These are phyloP conservation scores for Chelonus formosanus DNA, from an alignment of 2,888 invertebrate genomes.

Conservation along the genomic window DNA sequence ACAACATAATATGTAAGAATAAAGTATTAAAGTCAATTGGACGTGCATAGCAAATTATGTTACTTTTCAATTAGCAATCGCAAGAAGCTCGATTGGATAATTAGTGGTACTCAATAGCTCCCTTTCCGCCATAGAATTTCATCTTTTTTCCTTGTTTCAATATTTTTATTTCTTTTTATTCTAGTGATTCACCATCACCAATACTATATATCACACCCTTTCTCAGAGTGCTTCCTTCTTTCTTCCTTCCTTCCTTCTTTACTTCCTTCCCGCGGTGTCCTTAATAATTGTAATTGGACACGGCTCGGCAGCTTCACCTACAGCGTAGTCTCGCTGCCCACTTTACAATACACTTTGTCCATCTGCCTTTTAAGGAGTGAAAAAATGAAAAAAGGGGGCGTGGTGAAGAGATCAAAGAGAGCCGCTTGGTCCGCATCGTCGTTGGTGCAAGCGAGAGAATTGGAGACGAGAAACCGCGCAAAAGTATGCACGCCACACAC, in stretches of 20 bases:
- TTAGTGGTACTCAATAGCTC: constrained; percentile 15
- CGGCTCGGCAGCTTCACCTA: constrained; percentile 53
- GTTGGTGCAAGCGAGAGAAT: constrained; percentile 30
- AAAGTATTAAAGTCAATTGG: constrained; percentile 6
- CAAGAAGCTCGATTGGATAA: constrained; percentile 25
- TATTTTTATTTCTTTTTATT: not conserved
- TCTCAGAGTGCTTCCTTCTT: constrained; percentile 28
- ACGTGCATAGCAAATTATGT: constrained; percentile 10
- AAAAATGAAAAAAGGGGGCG: constrained; percentile 65
- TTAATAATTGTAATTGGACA: constrained; percentile 66
- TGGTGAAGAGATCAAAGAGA: constrained; percentile 63
- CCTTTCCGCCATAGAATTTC: not conserved
- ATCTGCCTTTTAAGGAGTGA: constrained; percentile 66
- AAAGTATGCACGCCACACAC: constrained; percentile 33
- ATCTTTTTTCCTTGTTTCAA: not conserved
- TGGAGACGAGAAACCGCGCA: constrained; percentile 29
- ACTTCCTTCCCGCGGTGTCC: constrained; percentile 51
- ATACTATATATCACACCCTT: constrained; percentile 22
- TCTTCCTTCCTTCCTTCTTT: constrained; percentile 39
- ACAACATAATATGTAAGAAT: not conserved
- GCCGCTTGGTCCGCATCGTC: constrained; percentile 49
- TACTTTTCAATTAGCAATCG: constrained; percentile 12
- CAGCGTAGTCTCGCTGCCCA: constrained; percentile 59
- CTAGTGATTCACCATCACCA: constrained; percentile 4
- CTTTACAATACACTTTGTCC: constrained; percentile 66